Percentiles rank a stretch among this genome's conserved stretches.
These are phyloP conservation scores for Azorinus chamasolen DNA, from an alignment of 2,888 invertebrate genomes.

Conservation along the genomic window DNA sequence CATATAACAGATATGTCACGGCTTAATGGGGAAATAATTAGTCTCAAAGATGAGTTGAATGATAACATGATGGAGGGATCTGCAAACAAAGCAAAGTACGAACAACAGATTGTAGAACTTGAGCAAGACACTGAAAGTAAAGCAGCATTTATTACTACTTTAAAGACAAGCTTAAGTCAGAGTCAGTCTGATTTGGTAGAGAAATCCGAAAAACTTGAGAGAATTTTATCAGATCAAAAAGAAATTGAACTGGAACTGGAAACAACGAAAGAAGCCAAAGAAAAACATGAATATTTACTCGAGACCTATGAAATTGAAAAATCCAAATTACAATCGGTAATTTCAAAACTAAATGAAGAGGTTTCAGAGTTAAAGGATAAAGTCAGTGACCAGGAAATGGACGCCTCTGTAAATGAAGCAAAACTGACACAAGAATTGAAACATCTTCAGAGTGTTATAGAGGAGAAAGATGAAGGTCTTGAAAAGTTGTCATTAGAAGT, in stretches of 20 bases:
- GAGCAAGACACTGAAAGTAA: not conserved
- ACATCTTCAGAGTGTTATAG: constrained; percentile 25
- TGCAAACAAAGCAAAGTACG: constrained; percentile 8
- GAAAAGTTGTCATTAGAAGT: constrained; percentile 3
- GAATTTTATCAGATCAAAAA: constrained; percentile 13
- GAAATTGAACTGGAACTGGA: constrained; percentile 28
- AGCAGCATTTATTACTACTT: not conserved
- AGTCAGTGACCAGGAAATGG: constrained; percentile 2
- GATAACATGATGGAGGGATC: constrained; percentile 1
- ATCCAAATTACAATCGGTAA: constrained; percentile 12
- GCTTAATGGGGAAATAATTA: not conserved
- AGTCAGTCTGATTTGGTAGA: constrained; percentile 6
- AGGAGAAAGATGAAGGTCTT: constrained; percentile 20
- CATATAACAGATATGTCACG: constrained; percentile 2
- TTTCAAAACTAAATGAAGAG: not conserved
- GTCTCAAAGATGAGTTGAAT: constrained; percentile 16
- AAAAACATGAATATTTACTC: too few relatives aligned
- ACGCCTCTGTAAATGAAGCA: constrained; percentile 9
- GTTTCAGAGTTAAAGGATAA: constrained; percentile 13
- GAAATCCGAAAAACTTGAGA: constrained; percentile 17
- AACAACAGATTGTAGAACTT: constrained; percentile 10
- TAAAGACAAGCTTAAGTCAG: not conserved
- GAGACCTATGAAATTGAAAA: too few relatives aligned
- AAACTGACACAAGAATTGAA: constrained; percentile 51
- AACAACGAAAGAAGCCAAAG: constrained; percentile 16